Percentiles rank a stretch among this genome's conserved stretches.
These are phyloP conservation scores for Cichlasoma orientale DNA, from an alignment of 2,797 vertebrate genomes.

Conservation along the genomic window DNA sequence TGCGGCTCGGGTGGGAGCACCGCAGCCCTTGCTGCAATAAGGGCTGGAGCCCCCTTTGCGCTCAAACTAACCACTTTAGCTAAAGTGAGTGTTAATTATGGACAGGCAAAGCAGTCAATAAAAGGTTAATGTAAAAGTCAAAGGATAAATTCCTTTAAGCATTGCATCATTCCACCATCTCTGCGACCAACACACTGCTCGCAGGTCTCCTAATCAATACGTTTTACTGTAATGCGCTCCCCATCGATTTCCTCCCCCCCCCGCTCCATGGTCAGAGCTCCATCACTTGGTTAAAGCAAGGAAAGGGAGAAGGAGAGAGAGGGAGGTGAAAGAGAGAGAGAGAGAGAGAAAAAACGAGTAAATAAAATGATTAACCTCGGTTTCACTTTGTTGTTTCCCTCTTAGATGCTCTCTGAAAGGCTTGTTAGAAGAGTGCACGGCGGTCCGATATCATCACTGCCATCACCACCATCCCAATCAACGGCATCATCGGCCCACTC, in stretches of 20 bases:
- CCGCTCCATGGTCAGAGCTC: slow-evolving; percentile 40
- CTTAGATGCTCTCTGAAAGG: slow-evolving; percentile 60
- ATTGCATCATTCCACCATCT: slow-evolving; percentile 96
- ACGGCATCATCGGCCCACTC: slow-evolving; percentile 68
- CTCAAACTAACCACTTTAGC: slow-evolving; percentile 97
- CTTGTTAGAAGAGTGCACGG: slow-evolving; percentile 59
- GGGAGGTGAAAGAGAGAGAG: neutral
- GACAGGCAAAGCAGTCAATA: slow-evolving; percentile 99
- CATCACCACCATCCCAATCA: slow-evolving; percentile 58
- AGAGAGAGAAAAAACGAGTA: slow-evolving; percentile 52
- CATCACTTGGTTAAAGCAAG: slow-evolving; percentile 69
- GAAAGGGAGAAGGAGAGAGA: slow-evolving; percentile 32
- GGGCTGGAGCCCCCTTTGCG: slow-evolving; percentile 68
- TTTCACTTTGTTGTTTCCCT: slow-evolving; percentile 73
- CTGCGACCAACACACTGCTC: slow-evolving; percentile 90
- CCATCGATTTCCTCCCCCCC: slow-evolving; percentile 82
- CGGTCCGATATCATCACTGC: slow-evolving; percentile 61
- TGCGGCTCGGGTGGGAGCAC: slow-evolving; percentile 61
- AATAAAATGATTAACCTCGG: slow-evolving; percentile 83
- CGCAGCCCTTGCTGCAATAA: slow-evolving; percentile 51
- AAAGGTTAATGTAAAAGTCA: slow-evolving; percentile 99
- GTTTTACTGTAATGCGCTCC: slow-evolving; percentile 97
- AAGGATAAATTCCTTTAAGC: slow-evolving; percentile 97
- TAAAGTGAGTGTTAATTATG: slow-evolving; percentile 99
- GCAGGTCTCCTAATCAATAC: slow-evolving; percentile 94